A percentile compares a stretch with the other conserved stretches of the same genome.
phyloP scores from a whole-genome alignment of 35 echinoderm and acorn worm genomes.

The Hemicentrotus pulcherrimus region DNA sequence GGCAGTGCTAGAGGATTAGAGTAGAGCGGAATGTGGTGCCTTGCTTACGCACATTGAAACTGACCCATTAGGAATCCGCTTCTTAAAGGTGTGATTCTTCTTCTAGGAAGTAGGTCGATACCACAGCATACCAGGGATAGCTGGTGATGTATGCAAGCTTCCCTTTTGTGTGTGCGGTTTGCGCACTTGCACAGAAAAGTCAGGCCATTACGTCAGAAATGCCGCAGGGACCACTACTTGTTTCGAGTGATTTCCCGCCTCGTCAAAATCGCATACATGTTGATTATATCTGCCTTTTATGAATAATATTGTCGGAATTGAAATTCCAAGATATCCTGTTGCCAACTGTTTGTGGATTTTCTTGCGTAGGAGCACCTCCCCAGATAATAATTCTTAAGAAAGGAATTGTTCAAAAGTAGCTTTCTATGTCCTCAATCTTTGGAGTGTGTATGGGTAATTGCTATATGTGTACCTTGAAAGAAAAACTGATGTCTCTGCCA shows the following conservation, averaged over 20 bases:
- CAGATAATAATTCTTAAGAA: too few relatives aligned
- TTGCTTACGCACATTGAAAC: conserved; percentile 15
- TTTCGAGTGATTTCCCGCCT: neutral
- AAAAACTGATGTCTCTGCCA: too few relatives aligned
- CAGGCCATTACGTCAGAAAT: neutral
- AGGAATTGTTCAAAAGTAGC: too few relatives aligned
- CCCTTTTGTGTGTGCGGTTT: neutral
- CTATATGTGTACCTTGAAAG: too few relatives aligned
- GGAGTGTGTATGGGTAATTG: too few relatives aligned
- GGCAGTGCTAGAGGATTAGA: neutral
- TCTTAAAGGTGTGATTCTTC: conserved; percentile 24
- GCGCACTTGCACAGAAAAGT: neutral
- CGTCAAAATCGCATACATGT: neutral
- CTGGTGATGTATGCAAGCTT: neutral
- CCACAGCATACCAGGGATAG: neutral
- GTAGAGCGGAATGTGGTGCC: neutral
- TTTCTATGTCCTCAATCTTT: too few relatives aligned
- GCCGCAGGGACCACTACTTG: neutral
- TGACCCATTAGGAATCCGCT: conserved; percentile 17
- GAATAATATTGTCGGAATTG: neutral
- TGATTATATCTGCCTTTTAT: neutral
- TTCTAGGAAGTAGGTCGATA: neutral
- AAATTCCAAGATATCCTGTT: too few relatives aligned
- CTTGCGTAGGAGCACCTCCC: too few relatives aligned
- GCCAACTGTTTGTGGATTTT: too few relatives aligned